phyloP scores from a whole-genome alignment of 2,888 invertebrate genomes.

The Peribatodes rhomboidaria region DNA sequence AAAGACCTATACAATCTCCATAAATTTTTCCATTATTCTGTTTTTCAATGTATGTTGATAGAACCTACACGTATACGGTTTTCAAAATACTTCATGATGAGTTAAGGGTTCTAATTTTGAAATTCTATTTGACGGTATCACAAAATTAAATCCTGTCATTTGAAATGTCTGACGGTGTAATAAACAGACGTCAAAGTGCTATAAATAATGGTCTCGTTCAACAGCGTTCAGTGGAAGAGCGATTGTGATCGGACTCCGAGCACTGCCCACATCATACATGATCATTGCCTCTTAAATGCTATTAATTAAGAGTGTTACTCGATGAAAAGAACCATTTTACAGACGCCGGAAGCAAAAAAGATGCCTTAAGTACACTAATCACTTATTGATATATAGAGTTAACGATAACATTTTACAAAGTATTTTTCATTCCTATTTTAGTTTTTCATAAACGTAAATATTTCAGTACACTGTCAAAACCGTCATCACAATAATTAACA shows the following conservation, averaged over 20 bases:
- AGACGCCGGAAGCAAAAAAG: slow-evolving; percentile 19
- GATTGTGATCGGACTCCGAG: slow-evolving; percentile 60
- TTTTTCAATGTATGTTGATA: no score
- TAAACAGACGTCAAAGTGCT: slow-evolving; percentile 25
- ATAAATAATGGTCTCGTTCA: slow-evolving; percentile 27
- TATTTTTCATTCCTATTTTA: no score
- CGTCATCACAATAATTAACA: no score
- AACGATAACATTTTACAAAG: no score
- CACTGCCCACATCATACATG: slow-evolving; percentile 48
- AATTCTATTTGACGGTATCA: background rate
- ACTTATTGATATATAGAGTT: background rate
- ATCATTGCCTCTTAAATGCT: slow-evolving; percentile 42
- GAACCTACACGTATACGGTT: background rate
- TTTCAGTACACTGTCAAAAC: no score
- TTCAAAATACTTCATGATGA: background rate
- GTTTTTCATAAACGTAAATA: no score
- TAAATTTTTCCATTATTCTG: background rate
- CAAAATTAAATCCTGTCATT: background rate
- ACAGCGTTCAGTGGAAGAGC: slow-evolving; percentile 40
- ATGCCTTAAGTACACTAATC: background rate
- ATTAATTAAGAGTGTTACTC: slow-evolving; percentile 22
- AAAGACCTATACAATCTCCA: background rate
- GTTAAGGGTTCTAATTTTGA: background rate
- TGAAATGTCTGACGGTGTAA: slow-evolving; percentile 10
- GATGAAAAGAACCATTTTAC: slow-evolving; percentile 23